Conservation (phyloP, 2,888 invertebrate genomes). For the Microplitis manilae region DNA sequence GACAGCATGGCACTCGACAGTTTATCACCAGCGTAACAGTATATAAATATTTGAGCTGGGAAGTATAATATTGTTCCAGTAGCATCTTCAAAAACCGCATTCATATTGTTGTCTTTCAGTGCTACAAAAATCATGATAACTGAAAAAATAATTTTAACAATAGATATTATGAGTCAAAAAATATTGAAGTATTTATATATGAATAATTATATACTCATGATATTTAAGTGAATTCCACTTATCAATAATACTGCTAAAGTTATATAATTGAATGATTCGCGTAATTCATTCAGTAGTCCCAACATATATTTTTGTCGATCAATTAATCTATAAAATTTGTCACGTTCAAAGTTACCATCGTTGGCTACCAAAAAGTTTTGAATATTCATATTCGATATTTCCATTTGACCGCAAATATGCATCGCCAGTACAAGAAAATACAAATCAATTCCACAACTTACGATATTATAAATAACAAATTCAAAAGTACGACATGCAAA, state of each 20-base stretch:
- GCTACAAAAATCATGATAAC: neutral
- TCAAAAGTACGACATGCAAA: neutral
- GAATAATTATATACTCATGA: neutral
- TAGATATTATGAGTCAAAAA: no score
- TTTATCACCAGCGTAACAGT: constrained; percentile 32
- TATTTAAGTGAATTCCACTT: neutral
- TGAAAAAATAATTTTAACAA: neutral
- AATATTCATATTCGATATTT: neutral
- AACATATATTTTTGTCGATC: neutral
- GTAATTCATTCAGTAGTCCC: neutral
- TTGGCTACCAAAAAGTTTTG: neutral
- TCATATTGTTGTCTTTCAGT: neutral
- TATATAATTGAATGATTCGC: neutral
- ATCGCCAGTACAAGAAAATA: neutral
- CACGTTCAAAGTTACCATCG: neutral
- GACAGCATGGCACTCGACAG: no score
- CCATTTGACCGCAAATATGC: neutral
- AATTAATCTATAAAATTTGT: neutral
- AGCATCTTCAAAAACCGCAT: neutral
- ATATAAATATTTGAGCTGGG: constrained; percentile 18
- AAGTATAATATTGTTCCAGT: neutral
- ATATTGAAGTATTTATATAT: no score
- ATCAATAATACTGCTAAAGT: neutral
- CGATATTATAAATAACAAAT: neutral
- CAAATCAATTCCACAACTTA: neutral